Evolutionary conservation across 2,888 invertebrate genomes (phyloP).

Genomic region (Sabatieria punctata): DNA sequence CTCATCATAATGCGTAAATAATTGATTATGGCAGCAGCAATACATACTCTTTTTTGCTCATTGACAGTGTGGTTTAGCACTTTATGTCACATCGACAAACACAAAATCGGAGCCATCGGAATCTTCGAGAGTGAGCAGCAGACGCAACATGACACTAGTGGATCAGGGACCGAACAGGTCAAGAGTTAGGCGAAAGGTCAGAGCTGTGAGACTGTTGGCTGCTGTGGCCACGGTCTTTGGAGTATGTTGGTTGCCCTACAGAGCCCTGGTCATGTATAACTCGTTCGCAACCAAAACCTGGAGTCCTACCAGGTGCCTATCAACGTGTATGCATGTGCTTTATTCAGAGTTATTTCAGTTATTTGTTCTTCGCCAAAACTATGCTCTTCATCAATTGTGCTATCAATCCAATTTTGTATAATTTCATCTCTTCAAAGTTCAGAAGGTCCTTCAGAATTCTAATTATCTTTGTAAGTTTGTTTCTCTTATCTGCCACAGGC

Average conservation of each 20-base stretch:
- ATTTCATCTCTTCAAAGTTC: slow-evolving; percentile 46
- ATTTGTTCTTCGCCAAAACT: slow-evolving; percentile 44
- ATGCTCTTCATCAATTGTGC: slow-evolving; percentile 48
- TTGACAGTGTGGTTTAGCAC: too few species aligned
- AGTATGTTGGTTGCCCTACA: slow-evolving; percentile 45
- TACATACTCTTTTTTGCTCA: too few species aligned
- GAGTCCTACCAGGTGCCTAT: neutral
- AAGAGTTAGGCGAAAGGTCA: too few species aligned
- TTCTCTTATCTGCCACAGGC: too few species aligned
- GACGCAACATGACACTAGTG: too few species aligned
- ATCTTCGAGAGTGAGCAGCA: too few species aligned
- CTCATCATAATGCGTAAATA: too few species aligned
- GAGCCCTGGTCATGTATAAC: slow-evolving; percentile 46
- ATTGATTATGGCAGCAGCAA: too few species aligned
- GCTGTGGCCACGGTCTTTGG: slow-evolving; percentile 46
- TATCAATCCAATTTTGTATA: slow-evolving; percentile 48
- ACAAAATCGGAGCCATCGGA: too few species aligned
- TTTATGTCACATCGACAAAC: too few species aligned
- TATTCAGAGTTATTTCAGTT: slow-evolving; percentile 37
- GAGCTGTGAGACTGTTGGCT: slow-evolving; percentile 48
- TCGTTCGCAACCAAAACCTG: slow-evolving; percentile 36
- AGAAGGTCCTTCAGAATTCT: slow-evolving; percentile 45
- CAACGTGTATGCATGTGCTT: slow-evolving; percentile 15
- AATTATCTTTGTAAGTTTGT: too few species aligned
- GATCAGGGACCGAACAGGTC: too few species aligned